Conservation (phyloP, 2,113 vertebrate species). For the Morone chrysops region DNA sequence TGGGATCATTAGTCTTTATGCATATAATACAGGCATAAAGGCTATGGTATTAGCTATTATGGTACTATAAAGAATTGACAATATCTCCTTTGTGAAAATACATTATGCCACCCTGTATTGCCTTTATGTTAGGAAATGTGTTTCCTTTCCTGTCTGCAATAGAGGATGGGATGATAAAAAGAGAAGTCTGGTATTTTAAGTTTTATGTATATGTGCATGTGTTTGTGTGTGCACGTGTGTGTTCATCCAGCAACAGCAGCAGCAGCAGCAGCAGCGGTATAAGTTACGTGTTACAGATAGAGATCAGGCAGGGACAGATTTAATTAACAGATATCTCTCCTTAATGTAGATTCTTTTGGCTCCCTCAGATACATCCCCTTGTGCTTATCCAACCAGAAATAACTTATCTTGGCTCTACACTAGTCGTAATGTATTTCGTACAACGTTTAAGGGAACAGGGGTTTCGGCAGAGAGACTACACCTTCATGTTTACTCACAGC, state of each 20-base stretch:
- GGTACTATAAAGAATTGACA: conserved; percentile 36
- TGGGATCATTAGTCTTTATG: conserved; percentile 39
- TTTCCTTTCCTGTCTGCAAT: conserved; percentile 43
- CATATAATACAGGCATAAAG: conserved; percentile 25
- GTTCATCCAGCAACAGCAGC: conserved; percentile 44
- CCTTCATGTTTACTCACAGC: conserved; percentile 73
- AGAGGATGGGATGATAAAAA: conserved; percentile 50
- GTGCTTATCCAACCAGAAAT: conserved; percentile 82
- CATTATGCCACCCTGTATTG: conserved; percentile 15
- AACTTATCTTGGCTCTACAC: conserved; percentile 79
- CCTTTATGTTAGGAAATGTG: conserved; percentile 42
- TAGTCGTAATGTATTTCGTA: conserved; percentile 76
- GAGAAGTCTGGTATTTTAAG: conserved; percentile 55
- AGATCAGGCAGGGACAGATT: conserved; percentile 83
- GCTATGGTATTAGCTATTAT: conserved; percentile 32
- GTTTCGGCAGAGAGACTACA: conserved; percentile 60
- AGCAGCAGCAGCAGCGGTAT: conserved; percentile 64
- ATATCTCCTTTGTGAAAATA: conserved; percentile 41
- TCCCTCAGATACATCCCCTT: conserved; percentile 76
- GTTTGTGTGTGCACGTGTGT: conserved; percentile 11
- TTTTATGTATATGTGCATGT: conserved; percentile 57
- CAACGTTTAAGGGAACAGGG: conserved; percentile 70
- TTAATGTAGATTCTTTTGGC: conserved; percentile 84
- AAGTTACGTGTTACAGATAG: conserved; percentile 81
- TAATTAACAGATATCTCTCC: conserved; percentile 86